These are phyloP conservation scores for Fragariocoptes setiger DNA, from an alignment of 1,140 invertebrate species.

Conservation along the genomic window DNA sequence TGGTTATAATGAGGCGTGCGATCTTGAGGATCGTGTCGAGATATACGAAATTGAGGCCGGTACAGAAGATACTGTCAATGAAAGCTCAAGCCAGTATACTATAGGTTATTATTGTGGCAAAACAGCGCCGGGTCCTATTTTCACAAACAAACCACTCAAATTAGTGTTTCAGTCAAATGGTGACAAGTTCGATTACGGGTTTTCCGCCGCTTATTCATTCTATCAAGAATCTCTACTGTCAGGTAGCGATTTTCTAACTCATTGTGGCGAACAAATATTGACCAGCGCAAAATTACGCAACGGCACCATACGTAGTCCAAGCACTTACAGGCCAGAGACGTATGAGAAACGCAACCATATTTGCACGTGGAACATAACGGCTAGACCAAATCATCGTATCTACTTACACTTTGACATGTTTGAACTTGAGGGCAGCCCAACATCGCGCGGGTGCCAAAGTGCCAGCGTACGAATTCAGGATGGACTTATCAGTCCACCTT, in stretches of 20 bases:
- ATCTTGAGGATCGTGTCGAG: slow-evolving; percentile 1
- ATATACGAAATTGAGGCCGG: background rate
- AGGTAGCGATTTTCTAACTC: slow-evolving; percentile 16
- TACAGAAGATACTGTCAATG: slow-evolving; percentile 15
- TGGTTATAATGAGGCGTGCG: slow-evolving; percentile 8
- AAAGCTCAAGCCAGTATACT: slow-evolving; percentile 38
- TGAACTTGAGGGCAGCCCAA: slow-evolving; percentile 43
- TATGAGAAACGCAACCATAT: slow-evolving; percentile 37
- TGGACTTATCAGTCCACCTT: slow-evolving; percentile 30
- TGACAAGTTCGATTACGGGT: slow-evolving; percentile 51
- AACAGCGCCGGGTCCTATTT: slow-evolving; percentile 53
- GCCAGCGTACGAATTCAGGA: slow-evolving; percentile 60
- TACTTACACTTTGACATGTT: slow-evolving; percentile 58
- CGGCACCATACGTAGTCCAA: slow-evolving; percentile 53
- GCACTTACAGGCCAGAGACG: slow-evolving; percentile 33
- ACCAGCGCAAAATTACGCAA: slow-evolving; percentile 32
- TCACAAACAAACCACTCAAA: slow-evolving; percentile 48
- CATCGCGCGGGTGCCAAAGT: slow-evolving; percentile 54
- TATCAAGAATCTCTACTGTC: slow-evolving; percentile 19
- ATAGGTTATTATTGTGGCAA: slow-evolving; percentile 34
- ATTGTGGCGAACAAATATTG: slow-evolving; percentile 56
- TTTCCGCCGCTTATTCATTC: slow-evolving; percentile 59
- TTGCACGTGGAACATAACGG: slow-evolving; percentile 70
- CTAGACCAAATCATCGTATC: slow-evolving; percentile 40
- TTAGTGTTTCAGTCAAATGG: slow-evolving; percentile 49